Evolutionary conservation across 2,888 invertebrate species (phyloP), one percentile per base, ranked within the genome.

Genomic region (Zaprionus lineosus): DNA sequence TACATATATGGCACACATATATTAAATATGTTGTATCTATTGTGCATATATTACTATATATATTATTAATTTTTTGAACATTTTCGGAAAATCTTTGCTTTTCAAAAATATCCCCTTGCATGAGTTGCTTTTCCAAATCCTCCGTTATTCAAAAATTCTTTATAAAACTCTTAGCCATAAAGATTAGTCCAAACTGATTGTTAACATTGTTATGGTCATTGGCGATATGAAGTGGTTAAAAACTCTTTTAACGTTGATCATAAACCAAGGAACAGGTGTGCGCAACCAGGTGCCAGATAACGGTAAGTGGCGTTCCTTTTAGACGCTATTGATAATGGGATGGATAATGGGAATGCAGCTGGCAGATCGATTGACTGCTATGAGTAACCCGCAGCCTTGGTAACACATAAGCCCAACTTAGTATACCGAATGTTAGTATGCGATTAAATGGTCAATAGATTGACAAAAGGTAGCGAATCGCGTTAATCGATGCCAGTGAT

Each of bases 181-280:
- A n/a, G 5, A 16, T 3, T 36, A 16, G 36, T 1, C 16, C 1
- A 37, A 33, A 26, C 15, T 33, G 19, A 26, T 8, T 36, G 12
- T 50, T 24, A 19, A 40, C 14, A 21, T 19, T 28, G 18, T 7
- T 39, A 16, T 28, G 19, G 11, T 11, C 16, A 19, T 12, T 33
- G 28, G 16, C 6, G 12, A 39, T 24, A 36, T 18, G n/a, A 48
- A 41, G 56, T 16, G 57, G 47, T 61, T 34, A 48, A 62, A 70
- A 75, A 7, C 8, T 6, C 31, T 50, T 74, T 67, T 64, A 62
- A 34, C 55, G 48, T 59, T 46, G 21, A 51, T 60, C 60, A 74
- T 79, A 83, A 75, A 59, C 21, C 21, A 18, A 9, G 11, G 61
- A 76, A 65, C 78, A 78, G 78, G 78, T 78, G 78, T 76, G 47